These are phyloP conservation scores for Trididemnum clinides DNA, from an alignment of 23 tunicate species.

Conservation along the genomic window DNA sequence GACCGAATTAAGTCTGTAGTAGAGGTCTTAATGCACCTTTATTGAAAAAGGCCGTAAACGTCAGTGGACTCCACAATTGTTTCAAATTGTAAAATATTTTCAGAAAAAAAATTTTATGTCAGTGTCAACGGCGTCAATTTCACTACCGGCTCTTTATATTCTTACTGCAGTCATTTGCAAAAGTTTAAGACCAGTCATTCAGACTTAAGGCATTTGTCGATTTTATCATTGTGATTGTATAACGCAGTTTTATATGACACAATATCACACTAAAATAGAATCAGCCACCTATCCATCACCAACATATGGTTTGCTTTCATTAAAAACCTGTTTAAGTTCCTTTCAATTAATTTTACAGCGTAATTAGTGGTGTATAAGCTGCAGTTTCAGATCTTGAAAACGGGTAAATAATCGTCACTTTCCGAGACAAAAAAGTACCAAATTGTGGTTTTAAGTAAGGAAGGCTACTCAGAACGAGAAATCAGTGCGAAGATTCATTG, in stretches of 20 bases:
- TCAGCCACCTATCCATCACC: neutral
- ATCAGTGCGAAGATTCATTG: no score
- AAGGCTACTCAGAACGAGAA: no score
- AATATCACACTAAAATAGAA: neutral
- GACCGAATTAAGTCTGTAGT: no score
- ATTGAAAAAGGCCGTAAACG: no score
- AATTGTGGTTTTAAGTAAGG: constrained; percentile 1
- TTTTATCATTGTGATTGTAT: neutral
- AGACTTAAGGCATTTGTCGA: neutral
- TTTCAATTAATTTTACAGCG: neutral
- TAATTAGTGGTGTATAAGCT: neutral
- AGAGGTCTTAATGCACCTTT: no score
- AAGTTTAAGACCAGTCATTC: constrained; percentile 11
- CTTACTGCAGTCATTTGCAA: neutral
- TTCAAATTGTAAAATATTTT: no score
- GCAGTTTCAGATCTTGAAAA: constrained; percentile 2
- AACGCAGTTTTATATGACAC: constrained; percentile 11
- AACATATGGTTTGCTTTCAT: neutral
- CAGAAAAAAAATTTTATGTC: no score
- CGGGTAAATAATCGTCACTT: neutral
- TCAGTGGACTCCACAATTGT: no score
- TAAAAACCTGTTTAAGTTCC: neutral
- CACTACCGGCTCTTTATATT: no score
- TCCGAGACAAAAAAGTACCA: neutral
- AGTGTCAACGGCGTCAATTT: no score